Percentiles rank a stretch among this genome's conserved stretches.
phyloP scores from a whole-genome alignment of 2,113 vertebrate species.

The Macquaria ambigua region DNA sequence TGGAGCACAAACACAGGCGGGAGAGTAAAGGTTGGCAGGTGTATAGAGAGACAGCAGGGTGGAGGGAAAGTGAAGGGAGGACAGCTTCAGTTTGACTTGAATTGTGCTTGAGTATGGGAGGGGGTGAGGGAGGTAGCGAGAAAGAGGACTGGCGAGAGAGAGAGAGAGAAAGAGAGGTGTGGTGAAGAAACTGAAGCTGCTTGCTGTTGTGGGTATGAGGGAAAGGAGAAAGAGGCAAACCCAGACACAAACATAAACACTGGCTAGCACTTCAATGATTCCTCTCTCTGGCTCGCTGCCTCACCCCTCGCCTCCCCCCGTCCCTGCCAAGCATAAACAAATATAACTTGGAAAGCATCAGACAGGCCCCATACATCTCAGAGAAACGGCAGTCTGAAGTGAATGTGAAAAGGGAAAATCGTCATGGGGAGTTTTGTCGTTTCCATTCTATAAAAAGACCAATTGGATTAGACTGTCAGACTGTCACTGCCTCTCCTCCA shows the following conservation, averaged over 20 bases:
- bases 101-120: conserved; percentile 41
- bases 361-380: conserved; percentile 53
- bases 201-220: conserved; percentile 70
- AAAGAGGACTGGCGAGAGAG: conserved; percentile 6
- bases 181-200: conserved; percentile 51
- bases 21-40: conserved; percentile 73
- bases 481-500: conserved; percentile 16
- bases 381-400: conserved; percentile 45
- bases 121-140: conserved; percentile 33
- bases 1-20: conserved; percentile 72
- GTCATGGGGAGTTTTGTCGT: conserved; percentile 45
- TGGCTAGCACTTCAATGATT: conserved; percentile 76
- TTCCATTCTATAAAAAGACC: conserved; percentile 54
- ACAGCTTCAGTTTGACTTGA: conserved; percentile 30
- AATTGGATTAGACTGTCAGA: conserved; percentile 33
- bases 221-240: conserved; percentile 63
- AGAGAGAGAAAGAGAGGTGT: conserved; percentile 5
- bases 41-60: conserved; percentile 49
- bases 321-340: conserved; percentile 70
- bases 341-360: conserved; percentile 73
- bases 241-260: conserved; percentile 85
- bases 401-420: conserved; percentile 53
- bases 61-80: conserved; percentile 34
- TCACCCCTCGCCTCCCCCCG: conserved; percentile 33
- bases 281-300: conserved; percentile 59